A percentile compares a stretch with the other conserved stretches of the same genome.
These are phyloP conservation scores for Acleris cristana DNA, from an alignment of 2,888 invertebrate species.

Conservation along the genomic window DNA sequence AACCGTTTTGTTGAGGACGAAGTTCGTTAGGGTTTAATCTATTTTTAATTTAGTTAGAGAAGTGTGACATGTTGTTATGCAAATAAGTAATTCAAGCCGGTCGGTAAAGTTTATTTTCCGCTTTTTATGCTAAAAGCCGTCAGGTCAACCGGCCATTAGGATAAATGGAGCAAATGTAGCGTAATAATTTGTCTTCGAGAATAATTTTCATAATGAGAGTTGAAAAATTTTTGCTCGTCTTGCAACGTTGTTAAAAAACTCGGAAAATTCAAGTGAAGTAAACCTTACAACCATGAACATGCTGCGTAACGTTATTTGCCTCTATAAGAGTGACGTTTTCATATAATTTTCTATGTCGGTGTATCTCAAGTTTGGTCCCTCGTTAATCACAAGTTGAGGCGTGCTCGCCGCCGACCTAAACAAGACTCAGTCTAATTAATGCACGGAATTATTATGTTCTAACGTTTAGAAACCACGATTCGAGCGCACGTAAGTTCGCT, in stretches of 20 bases:
- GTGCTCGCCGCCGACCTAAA: conserved; percentile 43
- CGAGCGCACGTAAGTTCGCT: conserved; percentile 29
- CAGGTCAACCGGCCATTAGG: conserved; percentile 26
- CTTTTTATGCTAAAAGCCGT: conserved; percentile 15
- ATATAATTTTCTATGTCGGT: conserved; percentile 30
- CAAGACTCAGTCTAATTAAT: conserved; percentile 46
- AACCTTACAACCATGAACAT: no score
- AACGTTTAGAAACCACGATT: conserved; percentile 33
- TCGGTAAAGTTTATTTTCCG: conserved; percentile 9
- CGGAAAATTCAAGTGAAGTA: neutral
- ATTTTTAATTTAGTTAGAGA: conserved; percentile 43
- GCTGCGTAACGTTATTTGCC: neutral
- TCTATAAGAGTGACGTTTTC: conserved; percentile 27
- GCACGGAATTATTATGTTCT: conserved; percentile 39
- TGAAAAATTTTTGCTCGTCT: conserved; percentile 16
- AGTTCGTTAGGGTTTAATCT: conserved; percentile 45
- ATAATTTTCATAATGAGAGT: conserved; percentile 26
- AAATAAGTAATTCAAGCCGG: conserved; percentile 7
- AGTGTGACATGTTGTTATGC: conserved; percentile 36
- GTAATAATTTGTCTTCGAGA: conserved; percentile 25
- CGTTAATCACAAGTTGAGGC: conserved; percentile 43
- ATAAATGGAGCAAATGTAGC: conserved; percentile 27
- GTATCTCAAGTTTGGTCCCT: conserved; percentile 31
- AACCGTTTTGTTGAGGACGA: conserved; percentile 25
- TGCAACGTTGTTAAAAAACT: conserved; percentile 16